These are phyloP conservation scores for Oasisia sp. DNA, from an alignment of 2,888 invertebrate species.

Conservation along the genomic window DNA sequence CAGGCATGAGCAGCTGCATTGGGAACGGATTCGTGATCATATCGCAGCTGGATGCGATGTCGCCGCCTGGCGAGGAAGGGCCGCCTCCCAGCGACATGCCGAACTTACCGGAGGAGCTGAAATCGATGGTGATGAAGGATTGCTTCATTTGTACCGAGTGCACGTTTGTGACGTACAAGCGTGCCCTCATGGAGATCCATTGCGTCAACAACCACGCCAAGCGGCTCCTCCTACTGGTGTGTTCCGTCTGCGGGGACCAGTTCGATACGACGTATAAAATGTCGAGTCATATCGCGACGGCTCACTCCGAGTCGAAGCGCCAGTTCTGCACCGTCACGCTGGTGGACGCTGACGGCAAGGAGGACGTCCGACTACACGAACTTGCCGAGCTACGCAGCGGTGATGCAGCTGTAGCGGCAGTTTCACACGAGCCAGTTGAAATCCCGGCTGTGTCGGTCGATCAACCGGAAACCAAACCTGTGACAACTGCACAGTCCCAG, in stretches of 20 bases:
- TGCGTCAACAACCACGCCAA: conserved; percentile 25
- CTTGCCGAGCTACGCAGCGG: neutral
- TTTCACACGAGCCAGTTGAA: neutral
- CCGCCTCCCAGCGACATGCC: neutral
- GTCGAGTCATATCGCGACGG: conserved; percentile 20
- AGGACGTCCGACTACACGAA: neutral
- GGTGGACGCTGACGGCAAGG: conserved; percentile 13
- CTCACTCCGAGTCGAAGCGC: conserved; percentile 22
- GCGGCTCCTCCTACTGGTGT: conserved; percentile 19
- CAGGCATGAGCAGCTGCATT: neutral
- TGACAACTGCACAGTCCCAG: neutral
- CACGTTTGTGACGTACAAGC: conserved; percentile 23
- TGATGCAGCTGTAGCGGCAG: neutral
- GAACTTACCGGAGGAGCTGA: neutral
- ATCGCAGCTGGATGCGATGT: conserved; percentile 20
- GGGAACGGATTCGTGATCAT: conserved; percentile 24
- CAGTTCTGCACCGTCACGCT: conserved; percentile 25
- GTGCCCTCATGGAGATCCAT: conserved; percentile 24
- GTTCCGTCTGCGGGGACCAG: conserved; percentile 13
- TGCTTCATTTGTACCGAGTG: conserved; percentile 22
- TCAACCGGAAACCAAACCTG: neutral
- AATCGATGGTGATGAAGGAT: conserved; percentile 21
- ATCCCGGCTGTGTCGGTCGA: neutral
- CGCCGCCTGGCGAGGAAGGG: neutral
- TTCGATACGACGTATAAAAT: conserved; percentile 24